These are phyloP conservation scores for Cyrtodaria siliqua DNA, from an alignment of 2,888 invertebrate species.

Conservation along the genomic window DNA sequence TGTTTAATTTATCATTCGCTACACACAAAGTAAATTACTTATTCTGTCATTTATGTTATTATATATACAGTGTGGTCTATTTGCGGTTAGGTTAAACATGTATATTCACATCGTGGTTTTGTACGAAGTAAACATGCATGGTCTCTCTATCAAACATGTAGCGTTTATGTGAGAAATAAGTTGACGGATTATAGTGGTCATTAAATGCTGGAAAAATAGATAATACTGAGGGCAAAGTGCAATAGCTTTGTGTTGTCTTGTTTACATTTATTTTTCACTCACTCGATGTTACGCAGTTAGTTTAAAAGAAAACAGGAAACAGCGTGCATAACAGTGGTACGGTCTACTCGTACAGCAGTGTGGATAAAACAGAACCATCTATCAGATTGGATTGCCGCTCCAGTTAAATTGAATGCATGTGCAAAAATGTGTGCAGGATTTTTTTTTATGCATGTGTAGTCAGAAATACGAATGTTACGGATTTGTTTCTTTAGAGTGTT, in stretches of 20 bases:
- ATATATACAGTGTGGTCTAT: slow-evolving; percentile 61
- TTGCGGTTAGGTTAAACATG: slow-evolving; percentile 14
- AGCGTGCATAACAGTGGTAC: too few species aligned
- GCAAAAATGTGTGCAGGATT: neutral
- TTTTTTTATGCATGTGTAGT: slow-evolving; percentile 2
- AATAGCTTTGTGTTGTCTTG: too few species aligned
- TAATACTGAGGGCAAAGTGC: too few species aligned
- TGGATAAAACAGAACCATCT: too few species aligned
- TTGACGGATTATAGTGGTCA: slow-evolving; percentile 11
- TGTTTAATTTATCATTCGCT: slow-evolving; percentile 66
- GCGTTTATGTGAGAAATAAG: neutral
- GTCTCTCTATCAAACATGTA: neutral
- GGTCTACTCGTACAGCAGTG: too few species aligned
- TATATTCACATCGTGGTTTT: neutral
- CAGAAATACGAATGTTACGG: too few species aligned
- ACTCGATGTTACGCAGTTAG: too few species aligned
- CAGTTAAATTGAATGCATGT: too few species aligned
- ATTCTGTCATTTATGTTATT: slow-evolving; percentile 54
- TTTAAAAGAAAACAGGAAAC: too few species aligned
- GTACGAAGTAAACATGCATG: neutral
- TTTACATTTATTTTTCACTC: too few species aligned
- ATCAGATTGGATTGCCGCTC: too few species aligned
- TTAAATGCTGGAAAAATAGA: neutral
- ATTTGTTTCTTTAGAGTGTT: too few species aligned
- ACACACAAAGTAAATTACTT: slow-evolving; percentile 64